A percentile compares a stretch with the other conserved stretches of the same genome.
These are phyloP conservation scores for Orthonevra nobilis DNA, from an alignment of 2,888 invertebrate genomes.

Conservation along the genomic window DNA sequence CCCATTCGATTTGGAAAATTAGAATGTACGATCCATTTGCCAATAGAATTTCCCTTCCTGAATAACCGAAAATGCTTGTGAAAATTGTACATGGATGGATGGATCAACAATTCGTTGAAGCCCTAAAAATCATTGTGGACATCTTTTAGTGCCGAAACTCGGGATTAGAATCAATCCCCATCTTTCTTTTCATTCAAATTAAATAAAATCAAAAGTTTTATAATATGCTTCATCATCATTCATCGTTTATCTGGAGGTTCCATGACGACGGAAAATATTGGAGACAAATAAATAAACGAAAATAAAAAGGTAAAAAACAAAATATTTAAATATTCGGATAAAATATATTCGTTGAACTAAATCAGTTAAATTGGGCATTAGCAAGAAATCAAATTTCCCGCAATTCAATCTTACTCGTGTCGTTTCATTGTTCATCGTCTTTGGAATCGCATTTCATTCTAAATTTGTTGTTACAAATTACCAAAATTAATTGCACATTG, in stretches of 20 bases:
- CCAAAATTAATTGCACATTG: background rate
- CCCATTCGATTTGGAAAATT: too few relatives aligned
- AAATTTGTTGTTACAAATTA: background rate
- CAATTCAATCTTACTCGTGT: background rate
- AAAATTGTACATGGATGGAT: too few relatives aligned
- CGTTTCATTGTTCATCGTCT: background rate
- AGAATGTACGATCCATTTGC: too few relatives aligned
- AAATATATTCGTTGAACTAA: too few relatives aligned
- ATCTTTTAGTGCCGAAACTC: background rate
- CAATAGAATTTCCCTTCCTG: too few relatives aligned
- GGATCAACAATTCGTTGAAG: too few relatives aligned
- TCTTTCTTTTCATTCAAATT: background rate
- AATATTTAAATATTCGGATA: background rate
- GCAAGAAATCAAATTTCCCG: background rate
- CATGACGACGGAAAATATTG: background rate
- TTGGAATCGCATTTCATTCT: background rate
- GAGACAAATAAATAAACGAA: background rate
- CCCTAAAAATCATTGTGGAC: background rate
- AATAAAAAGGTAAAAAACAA: background rate
- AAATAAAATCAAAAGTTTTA: background rate
- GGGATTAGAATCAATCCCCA: background rate
- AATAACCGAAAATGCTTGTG: too few relatives aligned
- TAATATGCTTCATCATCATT: background rate
- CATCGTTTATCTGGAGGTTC: background rate
- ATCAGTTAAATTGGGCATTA: too few relatives aligned